Conservation (phyloP, 2,113 vertebrate genomes). For the Bufo gargarizans region DNA sequence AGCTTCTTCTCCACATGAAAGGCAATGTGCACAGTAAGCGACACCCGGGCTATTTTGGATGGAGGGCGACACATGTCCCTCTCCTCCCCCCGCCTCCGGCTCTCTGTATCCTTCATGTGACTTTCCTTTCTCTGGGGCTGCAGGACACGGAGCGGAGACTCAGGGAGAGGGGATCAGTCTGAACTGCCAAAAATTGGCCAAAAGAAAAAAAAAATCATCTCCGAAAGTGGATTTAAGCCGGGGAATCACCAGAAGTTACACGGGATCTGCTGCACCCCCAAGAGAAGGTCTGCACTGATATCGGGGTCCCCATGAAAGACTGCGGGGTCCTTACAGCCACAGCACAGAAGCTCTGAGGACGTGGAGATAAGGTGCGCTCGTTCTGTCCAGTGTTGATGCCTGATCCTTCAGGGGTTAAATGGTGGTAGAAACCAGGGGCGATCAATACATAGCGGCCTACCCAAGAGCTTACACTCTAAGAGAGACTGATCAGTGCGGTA, state of each 20-base stretch:
- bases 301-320: conserved; percentile 13
- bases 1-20: conserved; percentile 62
- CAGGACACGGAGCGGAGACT: conserved; percentile 8
- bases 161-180: conserved; percentile 49
- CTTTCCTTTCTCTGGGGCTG: conserved; percentile 77
- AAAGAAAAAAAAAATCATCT: not conserved
- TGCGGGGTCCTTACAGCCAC: not conserved
- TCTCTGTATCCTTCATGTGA: conserved; percentile 67
- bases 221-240: conserved; percentile 25
- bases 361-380: not conserved
- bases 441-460: too few relatives aligned
- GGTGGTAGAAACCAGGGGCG: too few relatives aligned
- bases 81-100: conserved; percentile 44
- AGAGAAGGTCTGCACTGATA: not conserved
- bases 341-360: not conserved
- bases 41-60: conserved; percentile 90
- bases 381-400: not conserved
- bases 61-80: conserved; percentile 30
- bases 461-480: too few relatives aligned
- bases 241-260: not conserved
- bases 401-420: too few relatives aligned
- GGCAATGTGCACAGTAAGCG: conserved; percentile 74
- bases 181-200: not conserved
- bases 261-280: not conserved
- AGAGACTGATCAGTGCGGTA: too few relatives aligned